phyloP scores from a whole-genome alignment of 2,888 invertebrate genomes.

The Dryocosmus kuriphilus region DNA sequence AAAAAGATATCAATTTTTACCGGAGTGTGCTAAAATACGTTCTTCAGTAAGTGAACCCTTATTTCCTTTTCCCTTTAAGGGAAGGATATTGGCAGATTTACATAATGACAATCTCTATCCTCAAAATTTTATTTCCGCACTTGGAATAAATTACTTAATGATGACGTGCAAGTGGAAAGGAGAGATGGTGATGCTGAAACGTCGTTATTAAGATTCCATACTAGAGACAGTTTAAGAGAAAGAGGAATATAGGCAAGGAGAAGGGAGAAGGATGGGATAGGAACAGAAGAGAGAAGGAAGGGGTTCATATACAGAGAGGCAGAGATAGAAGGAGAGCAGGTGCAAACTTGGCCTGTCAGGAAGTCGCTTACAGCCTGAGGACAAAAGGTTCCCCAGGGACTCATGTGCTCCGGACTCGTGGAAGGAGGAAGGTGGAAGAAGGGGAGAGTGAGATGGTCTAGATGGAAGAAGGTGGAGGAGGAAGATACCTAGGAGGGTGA shows the following conservation, averaged over 20 bases:
- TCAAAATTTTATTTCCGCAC: conserved; percentile 43
- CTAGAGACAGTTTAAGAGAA: conserved; percentile 45
- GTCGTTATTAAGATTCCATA: conserved; percentile 65
- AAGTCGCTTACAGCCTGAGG: conserved; percentile 77
- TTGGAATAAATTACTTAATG: conserved; percentile 70
- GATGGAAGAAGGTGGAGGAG: conserved; percentile 55
- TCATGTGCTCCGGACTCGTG: conserved; percentile 68
- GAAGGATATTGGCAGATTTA: not conserved
- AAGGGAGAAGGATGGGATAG: conserved; percentile 43
- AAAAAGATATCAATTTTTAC: not conserved
- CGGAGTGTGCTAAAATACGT: too few species aligned
- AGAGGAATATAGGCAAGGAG: conserved; percentile 41
- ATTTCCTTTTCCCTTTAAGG: too few species aligned
- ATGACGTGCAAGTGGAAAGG: conserved; percentile 59
- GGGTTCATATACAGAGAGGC: conserved; percentile 45
- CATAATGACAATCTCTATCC: not conserved
- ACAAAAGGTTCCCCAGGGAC: conserved; percentile 77
- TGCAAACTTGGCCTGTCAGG: conserved; percentile 77
- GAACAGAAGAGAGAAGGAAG: conserved; percentile 50
- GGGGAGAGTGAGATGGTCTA: conserved; percentile 55
- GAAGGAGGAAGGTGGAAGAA: conserved; percentile 59
- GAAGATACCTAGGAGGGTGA: conserved; percentile 54
- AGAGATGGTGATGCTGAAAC: conserved; percentile 48
- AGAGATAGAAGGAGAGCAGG: conserved; percentile 73
- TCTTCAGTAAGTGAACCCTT: too few species aligned